phyloP scores from a whole-genome alignment of 2,888 invertebrate genomes.

The Muscina levida region DNA sequence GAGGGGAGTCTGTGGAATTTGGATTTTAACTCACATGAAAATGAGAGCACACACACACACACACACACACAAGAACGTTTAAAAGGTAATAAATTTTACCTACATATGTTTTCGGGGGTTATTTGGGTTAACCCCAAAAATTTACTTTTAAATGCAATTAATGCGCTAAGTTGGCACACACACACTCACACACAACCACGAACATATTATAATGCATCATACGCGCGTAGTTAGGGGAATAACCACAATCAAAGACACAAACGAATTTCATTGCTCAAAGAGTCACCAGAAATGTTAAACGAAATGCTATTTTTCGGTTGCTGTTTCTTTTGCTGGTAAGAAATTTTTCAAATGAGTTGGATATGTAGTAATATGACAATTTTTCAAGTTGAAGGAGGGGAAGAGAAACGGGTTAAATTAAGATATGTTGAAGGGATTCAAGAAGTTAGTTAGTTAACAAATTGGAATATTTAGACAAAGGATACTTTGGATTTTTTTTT shows the following conservation, averaged over 20 bases:
- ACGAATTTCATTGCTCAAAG: background rate
- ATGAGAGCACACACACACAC: no score
- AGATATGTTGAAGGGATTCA: no score
- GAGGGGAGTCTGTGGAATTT: background rate
- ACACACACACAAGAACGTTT: background rate
- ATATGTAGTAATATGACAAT: no score
- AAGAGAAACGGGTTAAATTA: no score
- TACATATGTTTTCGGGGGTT: slow-evolving; percentile 45
- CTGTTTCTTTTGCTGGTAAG: slow-evolving; percentile 36
- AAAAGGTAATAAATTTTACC: slow-evolving; percentile 63
- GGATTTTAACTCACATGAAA: slow-evolving; percentile 32
- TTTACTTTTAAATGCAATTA: slow-evolving; percentile 53
- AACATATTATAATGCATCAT: background rate
- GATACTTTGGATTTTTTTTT: no score
- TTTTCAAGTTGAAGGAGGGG: no score
- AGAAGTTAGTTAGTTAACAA: no score
- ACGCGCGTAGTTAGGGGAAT: background rate
- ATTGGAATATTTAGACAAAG: no score
- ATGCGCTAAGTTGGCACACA: slow-evolving; percentile 29
- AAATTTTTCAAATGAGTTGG: slow-evolving; percentile 49
- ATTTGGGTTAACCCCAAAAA: background rate
- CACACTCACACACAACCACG: background rate
- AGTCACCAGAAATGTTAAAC: background rate
- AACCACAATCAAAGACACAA: background rate
- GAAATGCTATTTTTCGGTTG: slow-evolving; percentile 9